Evolutionary conservation across 2,888 invertebrate genomes (phyloP), one percentile per base, ranked within the genome.

Genomic region (Monoplex corrugatus): DNA sequence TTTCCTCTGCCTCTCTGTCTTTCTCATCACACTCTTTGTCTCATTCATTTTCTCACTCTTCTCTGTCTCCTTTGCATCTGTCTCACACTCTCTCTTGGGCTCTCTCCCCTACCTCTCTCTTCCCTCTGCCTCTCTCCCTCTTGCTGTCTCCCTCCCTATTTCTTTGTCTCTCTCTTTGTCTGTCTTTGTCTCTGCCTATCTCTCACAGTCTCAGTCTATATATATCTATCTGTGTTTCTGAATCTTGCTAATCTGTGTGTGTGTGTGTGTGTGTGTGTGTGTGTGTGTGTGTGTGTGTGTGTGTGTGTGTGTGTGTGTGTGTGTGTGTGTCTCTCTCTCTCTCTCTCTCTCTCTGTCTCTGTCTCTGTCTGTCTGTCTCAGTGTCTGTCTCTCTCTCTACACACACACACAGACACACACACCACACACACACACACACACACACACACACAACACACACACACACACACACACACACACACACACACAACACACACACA

Each of bases 361-460:
- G 86, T 89, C 80, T 86, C 86, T 88, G 84, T 88, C 88, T 88
- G 84, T 88, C 88, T 88, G 84, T 88, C 72, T 88, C 88, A 84
- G 68, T 88, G 84, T 88, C 88, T 88, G 72, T 88, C 88, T 88
- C 88, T 88, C 88, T 88, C 75, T 50, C 50, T 50, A 8, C 8
- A 50, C 8, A 50, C 10, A 50, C n/a, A n/a, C n/a, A n/a, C n/a
- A n/a, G n/a, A n/a, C n/a, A n/a, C n/a, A n/a, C n/a, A n/a, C n/a
- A n/a, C n/a, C n/a, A n/a, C n/a, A n/a, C n/a, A n/a, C n/a, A n/a
- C n/a, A n/a, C n/a, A n/a, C n/a, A n/a, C n/a, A n/a, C n/a, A n/a
- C n/a, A n/a, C n/a, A n/a, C n/a, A n/a, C n/a, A n/a, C n/a, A n/a
- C n/a, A n/a, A n/a, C n/a, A n/a, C n/a, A n/a, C n/a, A n/a, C n/a